A percentile compares a stretch with the other conserved stretches of the same genome.
Evolutionary conservation across 2,797 vertebrate genomes (phyloP).

Genomic region (Labroides dimidiatus): DNA sequence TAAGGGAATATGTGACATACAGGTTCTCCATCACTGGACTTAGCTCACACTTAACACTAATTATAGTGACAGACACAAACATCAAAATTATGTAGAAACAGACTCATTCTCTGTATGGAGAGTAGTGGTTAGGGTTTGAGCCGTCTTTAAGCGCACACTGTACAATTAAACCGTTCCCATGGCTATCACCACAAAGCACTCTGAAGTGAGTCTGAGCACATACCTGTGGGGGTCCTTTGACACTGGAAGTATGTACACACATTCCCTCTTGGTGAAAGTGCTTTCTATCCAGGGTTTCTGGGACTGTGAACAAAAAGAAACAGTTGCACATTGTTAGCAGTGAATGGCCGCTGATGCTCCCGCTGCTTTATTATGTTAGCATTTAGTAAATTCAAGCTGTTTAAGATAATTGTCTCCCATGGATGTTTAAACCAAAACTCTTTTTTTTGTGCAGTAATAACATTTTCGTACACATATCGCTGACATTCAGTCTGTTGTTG

Average conservation of each 20-base stretch:
- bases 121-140: constrained; percentile 71
- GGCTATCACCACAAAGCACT: constrained; percentile 50
- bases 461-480: neutral
- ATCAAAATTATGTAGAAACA: constrained; percentile 65
- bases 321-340: constrained; percentile 25
- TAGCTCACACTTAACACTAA: constrained; percentile 54
- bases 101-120: constrained; percentile 66
- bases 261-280: constrained; percentile 99
- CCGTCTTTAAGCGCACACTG: constrained; percentile 55
- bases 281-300: constrained; percentile 99
- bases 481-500: neutral
- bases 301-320: constrained; percentile 87
- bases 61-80: constrained; percentile 71
- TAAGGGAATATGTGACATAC: constrained; percentile 23
- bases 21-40: constrained; percentile 35
- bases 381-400: constrained; percentile 4
- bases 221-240: constrained; percentile 99
- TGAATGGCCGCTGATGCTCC: neutral
- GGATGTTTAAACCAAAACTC: constrained; percentile 16
- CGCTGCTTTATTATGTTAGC: neutral
- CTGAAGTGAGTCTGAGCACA: constrained; percentile 50
- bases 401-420: neutral
- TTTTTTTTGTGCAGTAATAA: neutral
- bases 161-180: constrained; percentile 73
- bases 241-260: constrained; percentile 98